Evolutionary conservation across 2,113 vertebrate genomes (phyloP).

Genomic region (Glaucidium brasilianum): DNA sequence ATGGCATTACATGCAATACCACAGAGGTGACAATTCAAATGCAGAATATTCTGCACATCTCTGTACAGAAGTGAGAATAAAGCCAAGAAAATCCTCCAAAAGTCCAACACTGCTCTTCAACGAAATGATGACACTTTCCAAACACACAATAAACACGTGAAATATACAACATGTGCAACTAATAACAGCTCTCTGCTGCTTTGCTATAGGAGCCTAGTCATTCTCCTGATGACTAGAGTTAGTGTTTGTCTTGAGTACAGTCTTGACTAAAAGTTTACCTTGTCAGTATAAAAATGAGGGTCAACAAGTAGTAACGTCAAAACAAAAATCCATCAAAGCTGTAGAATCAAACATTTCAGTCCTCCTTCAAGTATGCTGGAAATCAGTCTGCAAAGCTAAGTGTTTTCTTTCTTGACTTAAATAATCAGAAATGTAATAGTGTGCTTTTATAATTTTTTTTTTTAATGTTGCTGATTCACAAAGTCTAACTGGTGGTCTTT

Average conservation of each 20-base stretch:
- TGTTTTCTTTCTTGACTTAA: background rate
- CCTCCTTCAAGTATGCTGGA: background rate
- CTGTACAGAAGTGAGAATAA: background rate
- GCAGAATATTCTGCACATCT: too few relatives aligned
- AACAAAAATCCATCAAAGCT: background rate
- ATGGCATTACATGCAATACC: background rate
- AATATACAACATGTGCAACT: background rate
- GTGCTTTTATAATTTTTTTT: too few relatives aligned
- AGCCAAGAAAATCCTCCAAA: background rate
- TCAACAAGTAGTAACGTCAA: background rate
- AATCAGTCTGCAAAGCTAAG: background rate
- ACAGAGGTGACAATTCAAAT: background rate
- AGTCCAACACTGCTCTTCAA: background rate
- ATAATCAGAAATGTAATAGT: background rate
- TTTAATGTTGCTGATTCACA: background rate
- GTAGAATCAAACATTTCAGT: background rate
- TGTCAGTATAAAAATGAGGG: background rate
- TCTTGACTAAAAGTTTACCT: background rate
- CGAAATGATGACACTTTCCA: background rate
- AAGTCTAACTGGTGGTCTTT: background rate
- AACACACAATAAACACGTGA: background rate
- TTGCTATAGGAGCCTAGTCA: background rate
- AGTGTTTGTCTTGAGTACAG: background rate
- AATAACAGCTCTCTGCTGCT: background rate
- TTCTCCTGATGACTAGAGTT: background rate